Conservation (phyloP, 2,113 vertebrate genomes). For the Rallus limicola region DNA sequence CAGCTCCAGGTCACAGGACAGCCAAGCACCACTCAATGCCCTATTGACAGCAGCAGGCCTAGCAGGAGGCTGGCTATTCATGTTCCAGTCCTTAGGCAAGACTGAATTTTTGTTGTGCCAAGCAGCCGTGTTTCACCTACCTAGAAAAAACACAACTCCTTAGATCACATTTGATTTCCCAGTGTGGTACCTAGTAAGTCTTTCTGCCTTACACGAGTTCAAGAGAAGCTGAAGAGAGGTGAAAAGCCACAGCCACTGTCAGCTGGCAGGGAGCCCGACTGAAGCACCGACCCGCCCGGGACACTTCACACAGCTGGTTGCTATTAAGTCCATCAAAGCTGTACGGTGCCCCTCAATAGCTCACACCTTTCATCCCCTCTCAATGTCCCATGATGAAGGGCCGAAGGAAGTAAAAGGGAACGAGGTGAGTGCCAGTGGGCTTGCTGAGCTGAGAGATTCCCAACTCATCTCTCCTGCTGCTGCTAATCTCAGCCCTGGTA, state of each 20-base stretch:
- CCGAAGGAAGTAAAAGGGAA: no score
- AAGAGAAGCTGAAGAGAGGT: not conserved
- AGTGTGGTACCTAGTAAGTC: accelerated
- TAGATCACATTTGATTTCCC: not conserved
- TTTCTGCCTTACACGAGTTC: not conserved
- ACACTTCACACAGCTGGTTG: not conserved
- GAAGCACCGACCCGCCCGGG: not conserved
- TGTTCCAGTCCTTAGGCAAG: not conserved
- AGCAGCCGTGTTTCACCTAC: not conserved
- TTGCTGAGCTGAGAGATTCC: not conserved
- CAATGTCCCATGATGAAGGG: not conserved
- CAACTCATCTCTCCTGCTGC: not conserved
- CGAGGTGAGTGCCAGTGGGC: no score
- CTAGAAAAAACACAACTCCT: no score
- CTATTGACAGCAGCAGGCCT: accelerated
- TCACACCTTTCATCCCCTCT: accelerated
- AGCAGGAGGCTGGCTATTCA: accelerated
- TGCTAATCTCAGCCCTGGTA: not conserved
- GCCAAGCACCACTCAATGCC: accelerated
- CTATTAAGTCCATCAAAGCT: not conserved
- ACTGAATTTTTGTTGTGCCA: not conserved
- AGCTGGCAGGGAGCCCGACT: not conserved
- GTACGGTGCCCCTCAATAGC: not conserved
- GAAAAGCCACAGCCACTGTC: not conserved
- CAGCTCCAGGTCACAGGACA: accelerated